Evolutionary conservation across 1,140 invertebrate species (phyloP).

Genomic region (Drosophila prosaltans): DNA sequence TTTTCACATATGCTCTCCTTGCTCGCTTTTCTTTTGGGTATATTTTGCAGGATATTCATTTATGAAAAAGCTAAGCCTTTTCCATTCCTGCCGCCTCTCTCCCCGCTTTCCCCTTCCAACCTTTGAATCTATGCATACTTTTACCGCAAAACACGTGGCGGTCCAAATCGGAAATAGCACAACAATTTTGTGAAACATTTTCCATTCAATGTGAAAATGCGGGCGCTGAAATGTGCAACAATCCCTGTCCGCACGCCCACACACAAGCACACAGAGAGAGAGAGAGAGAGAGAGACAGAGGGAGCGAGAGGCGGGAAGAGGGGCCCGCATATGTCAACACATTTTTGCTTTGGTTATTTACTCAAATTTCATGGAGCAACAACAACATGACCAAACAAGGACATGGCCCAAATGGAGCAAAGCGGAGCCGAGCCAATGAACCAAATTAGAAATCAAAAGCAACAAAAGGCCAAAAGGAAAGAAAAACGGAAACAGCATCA

Average conservation of each 20-base stretch:
- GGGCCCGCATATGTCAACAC: conserved; percentile 69
- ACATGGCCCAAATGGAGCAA: conserved; percentile 11
- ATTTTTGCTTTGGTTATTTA: conserved; percentile 64
- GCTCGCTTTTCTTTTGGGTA: too few relatives aligned
- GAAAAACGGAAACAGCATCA: conserved; percentile 16
- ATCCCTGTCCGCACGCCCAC: not conserved
- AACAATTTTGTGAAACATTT: conserved; percentile 31
- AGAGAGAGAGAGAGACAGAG: conserved; percentile 11
- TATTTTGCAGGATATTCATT: too few relatives aligned
- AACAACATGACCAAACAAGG: conserved; percentile 39
- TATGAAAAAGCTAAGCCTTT: too few relatives aligned
- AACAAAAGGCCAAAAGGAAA: conserved; percentile 29
- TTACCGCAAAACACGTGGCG: conserved; percentile 6
- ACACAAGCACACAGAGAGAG: too few relatives aligned
- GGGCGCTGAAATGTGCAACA: conserved; percentile 63
- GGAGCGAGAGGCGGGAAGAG: conserved; percentile 6
- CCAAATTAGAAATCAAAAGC: conserved; percentile 68
- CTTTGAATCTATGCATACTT: not conserved
- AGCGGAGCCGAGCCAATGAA: conserved; percentile 58
- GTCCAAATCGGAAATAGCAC: conserved; percentile 24
- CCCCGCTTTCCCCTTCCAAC: not conserved
- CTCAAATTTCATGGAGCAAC: conserved; percentile 66
- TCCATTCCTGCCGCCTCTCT: too few relatives aligned
- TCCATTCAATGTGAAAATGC: conserved; percentile 44
- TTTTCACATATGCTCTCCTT: too few relatives aligned